Conservation (phyloP, 1,140 invertebrate species). For the Drosophila guanche region DNA sequence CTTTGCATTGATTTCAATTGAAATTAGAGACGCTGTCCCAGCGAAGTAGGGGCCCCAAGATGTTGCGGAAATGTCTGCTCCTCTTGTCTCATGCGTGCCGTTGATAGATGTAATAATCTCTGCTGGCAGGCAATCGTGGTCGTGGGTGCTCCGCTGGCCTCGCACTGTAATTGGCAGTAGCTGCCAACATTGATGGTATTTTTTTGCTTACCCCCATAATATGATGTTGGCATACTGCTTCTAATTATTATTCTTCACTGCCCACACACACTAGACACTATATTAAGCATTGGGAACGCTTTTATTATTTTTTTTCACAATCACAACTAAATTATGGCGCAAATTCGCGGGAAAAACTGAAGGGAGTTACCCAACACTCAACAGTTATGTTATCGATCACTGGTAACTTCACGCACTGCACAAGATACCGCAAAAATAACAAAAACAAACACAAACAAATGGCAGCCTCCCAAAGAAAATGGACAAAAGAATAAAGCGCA, state of each 20-base stretch:
- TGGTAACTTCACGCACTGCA: not conserved
- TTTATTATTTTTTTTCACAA: not conserved
- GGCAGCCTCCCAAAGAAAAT: not conserved
- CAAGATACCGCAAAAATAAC: too few species aligned
- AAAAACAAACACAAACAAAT: slow-evolving; percentile 1
- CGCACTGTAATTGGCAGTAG: slow-evolving; percentile 51
- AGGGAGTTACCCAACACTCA: too few species aligned
- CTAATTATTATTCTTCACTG: slow-evolving; percentile 28
- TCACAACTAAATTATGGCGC: too few species aligned
- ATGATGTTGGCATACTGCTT: slow-evolving; percentile 9
- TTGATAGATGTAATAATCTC: slow-evolving; percentile 62
- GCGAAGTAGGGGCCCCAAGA: slow-evolving; percentile 10
- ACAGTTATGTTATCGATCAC: slow-evolving; percentile 6
- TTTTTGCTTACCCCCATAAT: slow-evolving; percentile 9
- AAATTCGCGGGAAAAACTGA: too few species aligned
- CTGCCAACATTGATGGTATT: slow-evolving; percentile 28
- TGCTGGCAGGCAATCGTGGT: slow-evolving; percentile 7
- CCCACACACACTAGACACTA: slow-evolving; percentile 6
- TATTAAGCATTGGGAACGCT: not conserved
- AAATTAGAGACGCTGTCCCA: slow-evolving; percentile 27
- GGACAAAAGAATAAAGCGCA: slow-evolving; percentile 3
- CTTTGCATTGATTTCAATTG: slow-evolving; percentile 62
- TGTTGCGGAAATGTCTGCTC: slow-evolving; percentile 44
- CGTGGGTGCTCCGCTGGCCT: slow-evolving; percentile 11
- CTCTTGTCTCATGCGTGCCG: slow-evolving; percentile 41